A percentile compares a stretch with the other conserved stretches of the same genome.
phyloP scores from a whole-genome alignment of 2,888 invertebrate genomes.

The Drosophila quinaria region DNA sequence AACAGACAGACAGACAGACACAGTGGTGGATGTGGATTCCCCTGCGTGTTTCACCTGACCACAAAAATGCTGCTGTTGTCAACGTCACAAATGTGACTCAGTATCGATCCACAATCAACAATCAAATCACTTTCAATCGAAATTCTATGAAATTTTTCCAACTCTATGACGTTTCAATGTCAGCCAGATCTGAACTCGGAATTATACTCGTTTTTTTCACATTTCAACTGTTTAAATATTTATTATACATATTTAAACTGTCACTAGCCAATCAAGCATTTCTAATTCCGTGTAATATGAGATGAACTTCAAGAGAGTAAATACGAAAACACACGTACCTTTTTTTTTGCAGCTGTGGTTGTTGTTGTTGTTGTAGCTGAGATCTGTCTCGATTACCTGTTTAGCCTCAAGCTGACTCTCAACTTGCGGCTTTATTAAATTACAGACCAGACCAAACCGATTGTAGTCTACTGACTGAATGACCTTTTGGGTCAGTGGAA shows the following conservation, averaged over 20 bases:
- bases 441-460: constrained; percentile 15
- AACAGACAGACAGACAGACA: background rate
- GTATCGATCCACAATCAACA: background rate
- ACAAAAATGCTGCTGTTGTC: constrained; percentile 9
- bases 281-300: constrained; percentile 4
- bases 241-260: background rate
- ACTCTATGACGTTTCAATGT: constrained; percentile 62
- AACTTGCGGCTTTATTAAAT: constrained; percentile 40
- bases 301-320: constrained; percentile 2
- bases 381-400: constrained; percentile 1
- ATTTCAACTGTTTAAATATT: constrained; percentile 15
- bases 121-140: constrained; percentile 27
- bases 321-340: background rate
- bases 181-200: constrained; percentile 4
- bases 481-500: constrained; percentile 35
- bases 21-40: constrained; percentile 22
- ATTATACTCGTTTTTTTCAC: background rate
- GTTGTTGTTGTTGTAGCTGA: constrained; percentile 4
- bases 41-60: constrained; percentile 28
- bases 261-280: constrained; percentile 7
- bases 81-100: constrained; percentile 58
- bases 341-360: background rate
- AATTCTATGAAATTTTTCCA: constrained; percentile 51
- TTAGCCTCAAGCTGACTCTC: constrained; percentile 2
- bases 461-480: constrained; percentile 15